phyloP scores from a whole-genome alignment of 1,140 invertebrate species.

The Heliconius himera region DNA sequence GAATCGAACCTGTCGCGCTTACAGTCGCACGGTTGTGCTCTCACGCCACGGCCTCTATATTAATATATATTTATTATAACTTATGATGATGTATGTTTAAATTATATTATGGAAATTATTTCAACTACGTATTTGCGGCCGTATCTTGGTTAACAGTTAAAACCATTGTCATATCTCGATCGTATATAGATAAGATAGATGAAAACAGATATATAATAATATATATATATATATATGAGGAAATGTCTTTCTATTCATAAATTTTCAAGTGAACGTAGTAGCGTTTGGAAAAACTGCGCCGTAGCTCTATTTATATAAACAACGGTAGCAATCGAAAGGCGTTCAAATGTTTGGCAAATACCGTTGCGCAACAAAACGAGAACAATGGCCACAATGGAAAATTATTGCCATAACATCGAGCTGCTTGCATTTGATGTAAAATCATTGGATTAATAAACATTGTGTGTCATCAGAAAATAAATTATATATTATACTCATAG shows the following conservation, averaged over 20 bases:
- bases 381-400: conserved; percentile 65
- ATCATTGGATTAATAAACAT: conserved; percentile 8
- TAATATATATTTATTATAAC: not conserved
- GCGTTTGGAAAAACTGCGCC: not conserved
- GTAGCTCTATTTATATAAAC: conserved; percentile 56
- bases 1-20: too few relatives aligned
- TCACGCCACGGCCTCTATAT: not conserved
- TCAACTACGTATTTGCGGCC: too few relatives aligned
- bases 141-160: not conserved
- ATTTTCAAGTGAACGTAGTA: not conserved
- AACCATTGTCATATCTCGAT: not conserved
- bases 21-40: too few relatives aligned
- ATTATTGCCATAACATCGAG: conserved; percentile 71
- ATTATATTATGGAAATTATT: too few relatives aligned
- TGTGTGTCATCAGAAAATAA: not conserved
- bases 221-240: not conserved
- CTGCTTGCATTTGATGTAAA: conserved; percentile 30
- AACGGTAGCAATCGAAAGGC: conserved; percentile 60
- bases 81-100: not conserved
- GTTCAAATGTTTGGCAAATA: conserved; percentile 71
- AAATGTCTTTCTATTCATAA: not conserved
- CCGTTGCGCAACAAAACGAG: conserved; percentile 63
- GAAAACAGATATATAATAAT: not conserved
- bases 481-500: not conserved
- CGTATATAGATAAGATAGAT: not conserved